Base-by-base conservation (phyloP, 2,113 vertebrate genomes). In the Microcebus ravelobensis region DNA sequence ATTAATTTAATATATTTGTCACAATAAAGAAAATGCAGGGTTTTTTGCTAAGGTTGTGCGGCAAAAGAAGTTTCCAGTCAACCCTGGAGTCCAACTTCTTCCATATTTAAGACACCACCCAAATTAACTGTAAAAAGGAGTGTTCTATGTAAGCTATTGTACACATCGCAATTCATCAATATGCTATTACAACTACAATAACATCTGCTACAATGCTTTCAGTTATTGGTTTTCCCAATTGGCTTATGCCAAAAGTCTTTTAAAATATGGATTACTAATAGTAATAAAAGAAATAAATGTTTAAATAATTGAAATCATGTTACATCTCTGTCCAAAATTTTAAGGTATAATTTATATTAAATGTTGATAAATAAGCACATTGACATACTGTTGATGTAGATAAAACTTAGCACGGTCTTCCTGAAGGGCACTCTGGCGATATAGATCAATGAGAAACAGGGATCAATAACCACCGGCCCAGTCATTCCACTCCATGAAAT, bases 391-490 rank as follows among this genome's bases (percentile, higher is more conserved):
- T 5, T 3, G 89, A 17, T 5, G 5, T 2, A 5, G 5, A 2
- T 86, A 13, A 29, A 52, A 73, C 8, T 23, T 14, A 27, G 8
- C 8, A 6, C 6, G 0, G 27, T 3, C 45, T 74, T 39, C 34
- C 31, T 13, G 55, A 36, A 42, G 29, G 31, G 11, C 4, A 6
- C 17, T 21, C 29, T 1, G 27, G 42, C 25, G 5, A 9, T 8
- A 63, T 0, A 67, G 31, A 42, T 20, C 9, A 17, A 7, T 8
- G 42, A 17, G 20, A 29, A 0, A 0, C 8, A 27, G 5, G 10
- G 57, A 23, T 42, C 21, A 2, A 12, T 21, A 36, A 42, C n/a
- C 65, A 57, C 1, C 11, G 13, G 36, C 65, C 45, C 25, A 4
- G 6, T 25, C n/a, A 4, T 21, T 36, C 42, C 23, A 23, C 12